Percentiles rank a stretch among this genome's conserved stretches.
Conservation (phyloP, 2,113 vertebrate genomes). For the Pionites leucogaster region DNA sequence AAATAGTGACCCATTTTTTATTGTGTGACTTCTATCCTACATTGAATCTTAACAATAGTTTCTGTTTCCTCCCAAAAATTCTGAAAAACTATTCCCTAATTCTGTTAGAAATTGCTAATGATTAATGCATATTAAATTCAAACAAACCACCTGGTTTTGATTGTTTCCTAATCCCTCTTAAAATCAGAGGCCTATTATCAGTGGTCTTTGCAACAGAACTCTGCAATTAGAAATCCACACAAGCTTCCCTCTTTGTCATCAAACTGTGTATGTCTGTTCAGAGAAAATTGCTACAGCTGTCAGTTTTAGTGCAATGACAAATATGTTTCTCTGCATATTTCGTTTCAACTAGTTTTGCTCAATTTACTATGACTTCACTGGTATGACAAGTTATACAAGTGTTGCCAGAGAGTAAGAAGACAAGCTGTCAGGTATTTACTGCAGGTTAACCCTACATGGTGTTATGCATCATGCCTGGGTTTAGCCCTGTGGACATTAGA, state of each 20-base stretch:
- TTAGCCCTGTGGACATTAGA: neutral
- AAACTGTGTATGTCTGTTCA: conserved; percentile 9
- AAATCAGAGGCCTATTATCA: neutral
- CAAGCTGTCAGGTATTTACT: neutral
- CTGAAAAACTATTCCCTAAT: conserved; percentile 4
- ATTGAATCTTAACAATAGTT: neutral
- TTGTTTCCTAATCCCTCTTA: conserved; percentile 43
- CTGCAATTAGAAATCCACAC: conserved; percentile 44
- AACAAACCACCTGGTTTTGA: conserved; percentile 51
- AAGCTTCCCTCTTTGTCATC: conserved; percentile 23
- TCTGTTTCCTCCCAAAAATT: conserved; percentile 15
- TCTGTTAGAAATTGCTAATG: conserved; percentile 20
- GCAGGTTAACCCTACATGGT: neutral
- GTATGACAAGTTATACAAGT: conserved; percentile 28
- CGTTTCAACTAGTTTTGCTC: conserved; percentile 26
- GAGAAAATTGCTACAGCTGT: conserved; percentile 47
- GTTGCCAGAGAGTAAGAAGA: conserved; percentile 11
- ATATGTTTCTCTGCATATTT: conserved; percentile 53
- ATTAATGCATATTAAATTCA: conserved; percentile 37
- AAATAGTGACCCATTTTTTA: neutral
- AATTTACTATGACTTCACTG: neutral
- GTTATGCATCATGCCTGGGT: fast-evolving
- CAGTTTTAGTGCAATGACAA: conserved; percentile 45
- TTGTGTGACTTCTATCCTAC: neutral
- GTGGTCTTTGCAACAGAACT: conserved; percentile 37